Evolutionary conservation across 2,113 vertebrate species (phyloP), one percentile per base, ranked within the genome.

Genomic region (Pogona vitticeps): DNA sequence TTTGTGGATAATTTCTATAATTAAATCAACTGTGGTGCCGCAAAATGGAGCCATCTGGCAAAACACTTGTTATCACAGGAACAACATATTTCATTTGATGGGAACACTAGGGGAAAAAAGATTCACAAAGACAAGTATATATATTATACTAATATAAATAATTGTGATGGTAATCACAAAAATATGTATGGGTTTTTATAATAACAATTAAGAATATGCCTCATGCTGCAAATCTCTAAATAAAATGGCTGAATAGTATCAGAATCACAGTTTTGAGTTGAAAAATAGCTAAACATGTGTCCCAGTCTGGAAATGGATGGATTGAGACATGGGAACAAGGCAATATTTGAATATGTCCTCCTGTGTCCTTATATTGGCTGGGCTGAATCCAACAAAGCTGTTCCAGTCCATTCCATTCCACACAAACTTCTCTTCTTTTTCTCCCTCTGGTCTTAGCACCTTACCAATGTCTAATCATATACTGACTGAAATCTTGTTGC

Each of bases 1-100:
- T 76, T 76, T 76, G 56, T 40, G n/a, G 1, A 76, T 84, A 63
- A 84, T 76, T 61, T 76, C 36, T 63, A 46, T 84, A 84, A 61
- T 75, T 76, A 76, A 63, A 84, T 76, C 10, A 84, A 76, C 71
- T 76, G 56, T 42, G 56, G 36, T 31, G 36, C 33, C 28, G 36
- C 33, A 84, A 40, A 75, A 61, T 63, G 18, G 58, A 84, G 28
- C 36, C 71, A 76, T 84, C 72, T 76, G 71, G 36, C 58, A 42
- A 63, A 84, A 46, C 14, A 14, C 58, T 83, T 59, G 63, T 75
- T 42, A 84, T 73, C 38, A 76, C 36, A 31, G 9, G 14, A 63
- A n/a, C 52, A 76, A n/a, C 28, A 76, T 61, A 13, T 84, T 76
- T 84, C 71, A 65, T 63, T 76, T 63, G 26, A 40, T 63, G n/a